phyloP scores from a whole-genome alignment of 1,140 invertebrate genomes.

The Stegodyphus dumicola region DNA sequence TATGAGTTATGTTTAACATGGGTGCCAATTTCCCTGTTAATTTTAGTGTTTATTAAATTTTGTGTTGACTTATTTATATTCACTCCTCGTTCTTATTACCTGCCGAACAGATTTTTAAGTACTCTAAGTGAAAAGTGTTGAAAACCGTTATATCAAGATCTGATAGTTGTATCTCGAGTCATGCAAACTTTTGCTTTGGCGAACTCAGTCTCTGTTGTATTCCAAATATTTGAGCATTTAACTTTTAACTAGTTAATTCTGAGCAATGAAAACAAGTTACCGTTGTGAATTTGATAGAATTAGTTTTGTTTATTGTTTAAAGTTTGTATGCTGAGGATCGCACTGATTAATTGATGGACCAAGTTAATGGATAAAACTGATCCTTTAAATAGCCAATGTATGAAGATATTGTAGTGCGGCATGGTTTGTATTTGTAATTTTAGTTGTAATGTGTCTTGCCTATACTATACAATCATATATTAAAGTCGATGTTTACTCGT shows the following conservation, averaged over 20 bases:
- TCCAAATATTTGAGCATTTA: conserved; percentile 57
- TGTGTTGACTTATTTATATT: conserved; percentile 59
- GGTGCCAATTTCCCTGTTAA: conserved; percentile 62
- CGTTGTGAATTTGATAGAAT: conserved; percentile 54
- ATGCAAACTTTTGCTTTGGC: neutral
- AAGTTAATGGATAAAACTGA: conserved; percentile 4
- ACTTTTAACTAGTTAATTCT: conserved; percentile 42
- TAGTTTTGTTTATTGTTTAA: conserved; percentile 61
- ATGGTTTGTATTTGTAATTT: conserved; percentile 39
- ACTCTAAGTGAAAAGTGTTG: conserved; percentile 22
- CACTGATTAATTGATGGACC: conserved; percentile 42
- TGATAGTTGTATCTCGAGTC: conserved; percentile 34
- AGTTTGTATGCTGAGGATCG: conserved; percentile 49
- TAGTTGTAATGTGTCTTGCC: conserved; percentile 46
- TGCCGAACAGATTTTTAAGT: conserved; percentile 15
- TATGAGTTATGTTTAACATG: conserved; percentile 60
- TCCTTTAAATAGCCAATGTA: neutral
- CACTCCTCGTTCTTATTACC: conserved; percentile 45
- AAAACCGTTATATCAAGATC: conserved; percentile 56
- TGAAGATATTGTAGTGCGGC: neutral
- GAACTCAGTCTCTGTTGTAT: conserved; percentile 53
- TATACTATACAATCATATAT: conserved; percentile 60
- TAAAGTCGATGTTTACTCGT: conserved; percentile 51
- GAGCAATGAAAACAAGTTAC: conserved; percentile 58
- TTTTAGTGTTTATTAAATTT: conserved; percentile 58